Conservation (phyloP, 2,113 vertebrate species). For the Dendrocopos noguchii region DNA sequence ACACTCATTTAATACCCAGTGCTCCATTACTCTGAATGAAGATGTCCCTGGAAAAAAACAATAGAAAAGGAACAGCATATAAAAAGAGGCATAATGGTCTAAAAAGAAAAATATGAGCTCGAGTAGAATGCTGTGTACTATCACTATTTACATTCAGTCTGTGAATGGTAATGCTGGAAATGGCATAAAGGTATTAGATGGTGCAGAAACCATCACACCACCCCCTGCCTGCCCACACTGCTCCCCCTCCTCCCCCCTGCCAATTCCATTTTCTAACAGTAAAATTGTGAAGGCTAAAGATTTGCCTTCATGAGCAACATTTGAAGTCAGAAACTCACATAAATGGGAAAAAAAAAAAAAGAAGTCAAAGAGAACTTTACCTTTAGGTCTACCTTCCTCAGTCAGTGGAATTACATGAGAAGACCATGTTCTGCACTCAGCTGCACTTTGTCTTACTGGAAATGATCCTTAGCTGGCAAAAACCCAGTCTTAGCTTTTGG, state of each 20-base stretch:
- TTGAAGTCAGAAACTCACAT: background rate
- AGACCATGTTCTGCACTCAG: background rate
- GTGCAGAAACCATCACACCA: background rate
- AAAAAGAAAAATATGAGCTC: slow-evolving; percentile 31
- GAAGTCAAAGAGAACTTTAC: background rate
- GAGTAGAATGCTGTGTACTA: background rate
- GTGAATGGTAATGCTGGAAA: background rate
- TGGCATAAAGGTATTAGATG: background rate
- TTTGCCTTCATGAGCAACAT: background rate
- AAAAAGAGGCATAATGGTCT: slow-evolving; percentile 47
- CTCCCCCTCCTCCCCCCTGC: rapidly evolving
- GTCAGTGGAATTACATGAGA: background rate
- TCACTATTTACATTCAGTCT: background rate
- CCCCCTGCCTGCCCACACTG: background rate
- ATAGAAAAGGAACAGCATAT: slow-evolving; percentile 44
- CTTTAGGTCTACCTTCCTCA: background rate
- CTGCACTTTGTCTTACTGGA: background rate
- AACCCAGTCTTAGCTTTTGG: background rate
- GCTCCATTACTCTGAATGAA: slow-evolving; percentile 76
- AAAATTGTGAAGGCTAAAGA: background rate
- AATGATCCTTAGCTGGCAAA: background rate
- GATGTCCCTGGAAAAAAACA: slow-evolving; percentile 58
- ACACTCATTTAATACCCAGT: slow-evolving; percentile 74
- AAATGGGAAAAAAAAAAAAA: background rate
- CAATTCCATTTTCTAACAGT: background rate